Conservation (phyloP, 2,888 invertebrate species). For the Ormyrus labotus region DNA sequence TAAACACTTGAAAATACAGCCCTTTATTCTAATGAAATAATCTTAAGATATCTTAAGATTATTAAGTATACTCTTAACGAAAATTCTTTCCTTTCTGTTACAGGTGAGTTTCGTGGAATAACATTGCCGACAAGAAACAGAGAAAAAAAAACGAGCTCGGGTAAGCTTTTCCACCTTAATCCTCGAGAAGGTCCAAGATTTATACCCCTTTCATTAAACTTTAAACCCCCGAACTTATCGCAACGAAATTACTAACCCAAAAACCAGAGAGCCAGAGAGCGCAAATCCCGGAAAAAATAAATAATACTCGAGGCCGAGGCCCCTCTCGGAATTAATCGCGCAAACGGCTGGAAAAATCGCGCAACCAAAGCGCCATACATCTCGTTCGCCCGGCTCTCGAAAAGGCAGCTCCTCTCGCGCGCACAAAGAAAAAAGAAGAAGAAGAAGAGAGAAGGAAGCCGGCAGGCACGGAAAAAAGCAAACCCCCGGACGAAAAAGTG, state of each 20-base stretch:
- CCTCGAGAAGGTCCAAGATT: no score
- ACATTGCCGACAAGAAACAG: no score
- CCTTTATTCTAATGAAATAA: not conserved
- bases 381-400: not conserved
- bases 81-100: constrained; percentile 8
- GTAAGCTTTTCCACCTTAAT: no score
- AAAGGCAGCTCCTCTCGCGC: not conserved
- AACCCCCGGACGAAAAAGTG: constrained; percentile 5
- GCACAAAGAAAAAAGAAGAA: not conserved
- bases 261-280: not conserved
- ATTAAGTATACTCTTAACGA: not conserved
- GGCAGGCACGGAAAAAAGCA: constrained; percentile 5
- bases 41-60: not conserved
- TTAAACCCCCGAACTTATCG: no score
- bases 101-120: constrained; percentile 3
- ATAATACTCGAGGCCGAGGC: no score
- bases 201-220: no score
- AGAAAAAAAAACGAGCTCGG: no score
- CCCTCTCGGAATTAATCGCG: not conserved
- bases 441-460: not conserved
- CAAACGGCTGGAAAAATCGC: constrained; percentile 18
- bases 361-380: constrained; percentile 7
- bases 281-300: not conserved
- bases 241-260: not conserved
- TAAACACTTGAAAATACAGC: no score